Evolutionary conservation across 2,888 invertebrate genomes (phyloP), one percentile per base, ranked within the genome.

Genomic region (Cephus pygmeus): DNA sequence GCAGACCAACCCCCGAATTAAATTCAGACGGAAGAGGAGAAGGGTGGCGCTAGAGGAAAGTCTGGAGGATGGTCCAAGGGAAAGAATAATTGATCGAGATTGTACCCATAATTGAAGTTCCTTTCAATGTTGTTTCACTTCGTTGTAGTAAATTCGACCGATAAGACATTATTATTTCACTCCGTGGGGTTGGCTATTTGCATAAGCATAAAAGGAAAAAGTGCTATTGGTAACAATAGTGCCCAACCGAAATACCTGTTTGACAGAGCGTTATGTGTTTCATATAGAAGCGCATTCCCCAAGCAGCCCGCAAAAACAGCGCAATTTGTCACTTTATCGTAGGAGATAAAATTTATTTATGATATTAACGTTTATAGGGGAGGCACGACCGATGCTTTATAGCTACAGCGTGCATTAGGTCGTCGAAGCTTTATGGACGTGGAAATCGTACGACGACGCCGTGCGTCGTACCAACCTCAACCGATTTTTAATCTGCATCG

Each of bases 251-350:
- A 56, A 56, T 56, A 56, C 23, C 56, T 56, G 23, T 56, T 56
- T 56, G 23, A 56, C 56, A 56, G 56, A 56, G 56, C 56, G 9
- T 56, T 56, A 56, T 9, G 56, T 56, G 9, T 56, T 56, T 23
- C 56, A 9, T 23, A 56, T 56, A 56, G 23, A 23, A 23, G 1
- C 56, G 56, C 56, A 56, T 23, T 56, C 56, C 56, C 56, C 56
- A 56, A 56, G 56, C 56, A 23, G 23, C 1, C 23, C 23, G 56
- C 56, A 86, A 79, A 83, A 80, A 80, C 56, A 76, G 75, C 81
- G 73, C 82, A 79, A 85, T 84, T 86, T 84, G 84, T 84, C 82
- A 81, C 82, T 80, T 83, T 77, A 34, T 74, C 73, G 35, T 69
- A 4, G 34, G n/a, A 75, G 77, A 77, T 75, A 77, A 77, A 77